Base-by-base conservation (phyloP, 2,888 invertebrate genomes). In the Aleiodes testaceus region DNA sequence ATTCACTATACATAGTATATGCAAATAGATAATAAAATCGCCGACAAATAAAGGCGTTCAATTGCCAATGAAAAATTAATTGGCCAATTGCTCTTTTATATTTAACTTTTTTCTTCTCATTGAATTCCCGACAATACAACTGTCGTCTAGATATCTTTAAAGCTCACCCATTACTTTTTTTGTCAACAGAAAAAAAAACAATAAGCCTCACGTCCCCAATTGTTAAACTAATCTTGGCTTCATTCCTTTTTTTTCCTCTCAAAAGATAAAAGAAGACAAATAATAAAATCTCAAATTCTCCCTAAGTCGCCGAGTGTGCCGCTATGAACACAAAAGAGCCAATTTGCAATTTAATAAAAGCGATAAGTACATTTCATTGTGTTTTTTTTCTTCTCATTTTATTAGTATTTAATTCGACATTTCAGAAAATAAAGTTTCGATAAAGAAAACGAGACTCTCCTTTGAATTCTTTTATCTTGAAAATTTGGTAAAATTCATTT, bases 231-330 rank as follows among this genome's bases (percentile, higher is more conserved):
- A 36, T 18, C 42, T 42, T 42, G 59, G 42, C 18, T 59, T 59
- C 14, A 22, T 64, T 30, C 1, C 6, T 45, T 18, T 12, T 45
- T 64, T 18, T 26, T 42, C 3, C 44, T 20, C 44, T 47, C 45
- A 42, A 5, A 16, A 52, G 30, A 14, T 61, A 30, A 59, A 59
- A 59, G 9, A 36, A 59, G 18, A 59, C 11, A 59, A 59, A 59
- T 26, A 59, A 44, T 47, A 49, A 42, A 45, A 12, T 69, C 14
- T 65, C 18, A 47, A 14, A 22, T 30, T 52, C 50, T 50, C 45
- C 45, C 52, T 74, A 74, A 74, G 70, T 70, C 72, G 69, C 66
- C 74, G 72, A 72, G 75, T 75, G 75, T 77, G 77, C 75, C 77
- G 75, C 75, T 67, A 71, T 53, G 12, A 72, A 73, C 69, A 69